Base-by-base conservation (phyloP, 2,888 invertebrate genomes). In the Parapristionchus giblindavisi region DNA sequence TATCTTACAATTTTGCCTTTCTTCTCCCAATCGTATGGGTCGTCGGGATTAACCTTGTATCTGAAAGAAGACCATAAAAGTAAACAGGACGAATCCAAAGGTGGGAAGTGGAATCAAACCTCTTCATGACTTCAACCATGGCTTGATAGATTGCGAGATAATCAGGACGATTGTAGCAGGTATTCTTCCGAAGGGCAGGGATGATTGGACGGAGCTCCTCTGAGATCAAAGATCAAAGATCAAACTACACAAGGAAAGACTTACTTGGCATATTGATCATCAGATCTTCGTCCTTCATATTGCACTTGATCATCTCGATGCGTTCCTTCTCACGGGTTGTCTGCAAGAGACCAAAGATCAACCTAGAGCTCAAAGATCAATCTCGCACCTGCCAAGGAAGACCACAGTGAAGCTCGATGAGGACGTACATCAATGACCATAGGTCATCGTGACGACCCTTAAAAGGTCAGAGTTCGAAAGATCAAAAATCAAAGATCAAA, bases 361-460 rank as follows among this genome's bases (percentile, higher is more conserved):
- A n/a, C n/a, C n/a, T n/a, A 24, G n/a, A 36, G 38, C 24, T 61
- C 36, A 36, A 36, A n/a, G 29, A 63, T 3, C n/a, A n/a, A n/a
- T n/a, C n/a, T 54, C 70, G 34, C n/a, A 51, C 66, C 75, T 85
- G 85, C 85, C 85, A 85, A 48, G 84, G 85, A 32, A 85, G 81
- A 0, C 83, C 83, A 60, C 83, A 84, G 93, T 94, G 88, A 94
- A 95, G 68, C 73, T 83, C 84, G 75, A 85, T 85, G 43, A 79
- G 68, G 24, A 79, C 79, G 77, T 73, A 81, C 38, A 80, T 58
- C 27, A 79, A 74, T 24, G 79, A 77, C 79, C 79, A 79, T 3
- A 80, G 58, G 21, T 80, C 79, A 27, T 70, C 70, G 14, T 38
- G 11, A 24, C 70, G 70, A 29, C 70, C 70, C 70, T 70, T 14